Percentiles rank a stretch among this genome's conserved stretches.
Conservation (phyloP, 92 coral and sea anemone species). For the Palythoa grandis region DNA sequence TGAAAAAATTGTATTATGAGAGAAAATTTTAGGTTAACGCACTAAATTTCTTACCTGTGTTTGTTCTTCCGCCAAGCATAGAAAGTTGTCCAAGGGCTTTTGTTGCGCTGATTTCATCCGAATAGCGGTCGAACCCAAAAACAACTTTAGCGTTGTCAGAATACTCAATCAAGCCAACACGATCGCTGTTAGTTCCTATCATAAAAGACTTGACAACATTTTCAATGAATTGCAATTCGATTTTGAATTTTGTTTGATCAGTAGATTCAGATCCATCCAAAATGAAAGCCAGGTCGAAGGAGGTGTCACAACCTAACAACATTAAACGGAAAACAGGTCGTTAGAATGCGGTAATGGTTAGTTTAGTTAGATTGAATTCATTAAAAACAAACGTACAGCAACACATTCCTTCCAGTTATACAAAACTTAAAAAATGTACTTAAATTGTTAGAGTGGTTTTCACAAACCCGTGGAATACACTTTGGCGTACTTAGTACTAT, state of each 20-base stretch:
- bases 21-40: background rate
- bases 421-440: too few species aligned
- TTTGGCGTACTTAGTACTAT: too few species aligned
- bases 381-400: too few species aligned
- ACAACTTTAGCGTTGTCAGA: slow-evolving; percentile 1
- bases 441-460: too few species aligned
- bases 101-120: background rate
- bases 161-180: slow-evolving; percentile 31
- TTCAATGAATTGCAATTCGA: slow-evolving; percentile 16
- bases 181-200: slow-evolving; percentile 26
- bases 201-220: slow-evolving; percentile 6
- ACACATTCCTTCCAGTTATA: too few species aligned
- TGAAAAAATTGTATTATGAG: too few species aligned
- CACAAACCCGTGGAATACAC: too few species aligned
- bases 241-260: background rate
- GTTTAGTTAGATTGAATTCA: background rate
- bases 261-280: slow-evolving; percentile 15
- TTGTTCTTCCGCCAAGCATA: slow-evolving; percentile 14
- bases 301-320: slow-evolving; percentile 6
- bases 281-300: slow-evolving; percentile 9
- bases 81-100: slow-evolving; percentile 21
- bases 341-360: background rate
- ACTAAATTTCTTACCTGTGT: background rate
- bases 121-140: slow-evolving; percentile 22
- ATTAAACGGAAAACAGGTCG: background rate